Evolutionary conservation across 2,888 invertebrate species (phyloP).

Genomic region (Ophonus ardosiacus): DNA sequence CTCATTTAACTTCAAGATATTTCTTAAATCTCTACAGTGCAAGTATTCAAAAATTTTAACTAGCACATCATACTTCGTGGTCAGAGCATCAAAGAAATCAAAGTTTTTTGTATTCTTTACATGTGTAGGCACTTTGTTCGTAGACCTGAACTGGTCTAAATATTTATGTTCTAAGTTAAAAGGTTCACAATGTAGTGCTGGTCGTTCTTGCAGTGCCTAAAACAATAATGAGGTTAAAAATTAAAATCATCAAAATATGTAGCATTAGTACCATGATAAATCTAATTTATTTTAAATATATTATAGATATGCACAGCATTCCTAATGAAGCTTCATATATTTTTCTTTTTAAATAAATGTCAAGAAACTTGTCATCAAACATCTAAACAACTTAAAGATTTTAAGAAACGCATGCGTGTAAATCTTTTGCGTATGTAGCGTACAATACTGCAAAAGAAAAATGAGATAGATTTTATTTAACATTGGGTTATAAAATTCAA

Average conservation of each 20-base stretch:
- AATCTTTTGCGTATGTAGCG: not conserved
- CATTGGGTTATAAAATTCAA: not conserved
- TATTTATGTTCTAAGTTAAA: slow-evolving; percentile 18
- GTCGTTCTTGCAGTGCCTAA: not conserved
- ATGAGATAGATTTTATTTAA: not conserved
- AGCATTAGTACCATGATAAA: not conserved
- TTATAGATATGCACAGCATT: not conserved
- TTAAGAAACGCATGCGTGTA: not conserved
- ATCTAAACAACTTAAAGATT: not conserved
- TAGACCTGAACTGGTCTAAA: slow-evolving; percentile 1
- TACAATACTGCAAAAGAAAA: not conserved
- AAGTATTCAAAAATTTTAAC: slow-evolving; percentile 53
- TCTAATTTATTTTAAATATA: not conserved
- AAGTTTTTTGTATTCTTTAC: slow-evolving; percentile 37
- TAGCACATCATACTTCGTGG: slow-evolving; percentile 40
- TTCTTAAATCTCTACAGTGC: slow-evolving; percentile 42
- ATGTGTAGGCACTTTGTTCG: slow-evolving; percentile 24
- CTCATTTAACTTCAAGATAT: slow-evolving; percentile 27
- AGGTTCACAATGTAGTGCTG: not conserved
- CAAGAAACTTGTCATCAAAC: slow-evolving; percentile 4
- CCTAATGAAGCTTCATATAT: not conserved
- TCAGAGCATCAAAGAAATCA: slow-evolving; percentile 50
- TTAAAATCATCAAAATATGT: not conserved
- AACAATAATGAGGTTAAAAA: slow-evolving; percentile 19
- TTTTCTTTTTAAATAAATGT: slow-evolving; percentile 14